Conservation (phyloP, 2,888 invertebrate genomes). For the Drosophila recens region DNA sequence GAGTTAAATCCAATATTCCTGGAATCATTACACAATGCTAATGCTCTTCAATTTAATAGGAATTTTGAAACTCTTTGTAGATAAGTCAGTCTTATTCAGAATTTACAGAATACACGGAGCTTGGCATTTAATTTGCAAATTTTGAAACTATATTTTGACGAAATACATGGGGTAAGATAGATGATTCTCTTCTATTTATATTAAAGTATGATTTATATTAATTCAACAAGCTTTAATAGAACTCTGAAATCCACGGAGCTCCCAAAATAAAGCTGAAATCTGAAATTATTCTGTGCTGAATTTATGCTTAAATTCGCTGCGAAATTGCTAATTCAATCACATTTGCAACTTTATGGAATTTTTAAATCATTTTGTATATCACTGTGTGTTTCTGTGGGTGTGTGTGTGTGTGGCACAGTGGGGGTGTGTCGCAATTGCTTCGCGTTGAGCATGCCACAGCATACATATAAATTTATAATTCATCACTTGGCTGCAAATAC, state of each 20-base stretch:
- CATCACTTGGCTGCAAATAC: slow-evolving; percentile 22
- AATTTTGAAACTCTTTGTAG: not conserved
- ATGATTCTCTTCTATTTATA: not conserved
- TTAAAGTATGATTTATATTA: not conserved
- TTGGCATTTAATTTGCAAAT: too few relatives aligned
- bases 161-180: too few relatives aligned
- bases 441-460: slow-evolving; percentile 19
- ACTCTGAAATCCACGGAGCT: too few relatives aligned
- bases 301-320: not conserved
- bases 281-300: not conserved
- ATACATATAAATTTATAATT: slow-evolving; percentile 36
- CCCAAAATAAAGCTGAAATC: not conserved
- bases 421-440: not conserved
- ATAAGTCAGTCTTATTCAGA: too few relatives aligned
- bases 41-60: not conserved
- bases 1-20: not conserved
- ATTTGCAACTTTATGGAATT: slow-evolving; percentile 23
- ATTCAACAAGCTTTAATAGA: not conserved
- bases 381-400: not conserved
- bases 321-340: slow-evolving; percentile 3
- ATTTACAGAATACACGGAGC: too few relatives aligned
- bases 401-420: not conserved
- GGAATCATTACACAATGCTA: not conserved
- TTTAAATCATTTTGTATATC: not conserved
- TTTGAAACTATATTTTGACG: too few relatives aligned